Evolutionary conservation across 2,888 invertebrate species (phyloP), one percentile per base, ranked within the genome.

Genomic region (Tenthredo livida): DNA sequence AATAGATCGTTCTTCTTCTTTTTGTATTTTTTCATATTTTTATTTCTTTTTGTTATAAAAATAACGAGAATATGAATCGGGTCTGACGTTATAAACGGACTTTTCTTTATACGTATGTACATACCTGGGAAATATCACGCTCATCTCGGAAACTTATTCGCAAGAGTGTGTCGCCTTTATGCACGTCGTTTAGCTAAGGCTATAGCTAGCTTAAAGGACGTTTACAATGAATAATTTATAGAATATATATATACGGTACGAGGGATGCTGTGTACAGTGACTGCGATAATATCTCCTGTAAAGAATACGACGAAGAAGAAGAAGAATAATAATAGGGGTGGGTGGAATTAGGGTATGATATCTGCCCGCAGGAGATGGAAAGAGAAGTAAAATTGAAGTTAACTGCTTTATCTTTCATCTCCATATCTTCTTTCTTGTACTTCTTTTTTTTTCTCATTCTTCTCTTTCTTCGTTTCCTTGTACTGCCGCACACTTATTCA

Each of bases 121-220:
- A n/a, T n/a, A n/a, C 54, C n/a, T n/a, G 17, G n/a, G 7, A 54
- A 54, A 54, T n/a, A 72, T 80, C 43, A 82, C 67, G 65, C 85
- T 85, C 80, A 67, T 82, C 70, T 82, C 50, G 43, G 37, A 72
- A 85, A 85, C 70, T 85, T 80, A 82, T 85, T 85, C 82, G 54
- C 73, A 37, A 73, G 21, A 70, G 84, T 54, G 58, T 43, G 67
- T 84, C 70, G 12, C 65, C n/a, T 67, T 61, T 47, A n/a, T 47
- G 17, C 70, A 17, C 50, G 80, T 80, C n/a, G 77, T 17, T 54
- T 37, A 67, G 47, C 43, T 83, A 25, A 25, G 6, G 29, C 25
- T 37, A 67, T 61, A 50, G 54, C 72, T 29, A 72, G 84, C 47
- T 84, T 37, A 84, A 67, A 70, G 33, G 84, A 84, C 72, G 37